A percentile compares a stretch with the other conserved stretches of the same genome.
phyloP scores from a whole-genome alignment of 2,888 invertebrate species.

The Eledone cirrhosa region DNA sequence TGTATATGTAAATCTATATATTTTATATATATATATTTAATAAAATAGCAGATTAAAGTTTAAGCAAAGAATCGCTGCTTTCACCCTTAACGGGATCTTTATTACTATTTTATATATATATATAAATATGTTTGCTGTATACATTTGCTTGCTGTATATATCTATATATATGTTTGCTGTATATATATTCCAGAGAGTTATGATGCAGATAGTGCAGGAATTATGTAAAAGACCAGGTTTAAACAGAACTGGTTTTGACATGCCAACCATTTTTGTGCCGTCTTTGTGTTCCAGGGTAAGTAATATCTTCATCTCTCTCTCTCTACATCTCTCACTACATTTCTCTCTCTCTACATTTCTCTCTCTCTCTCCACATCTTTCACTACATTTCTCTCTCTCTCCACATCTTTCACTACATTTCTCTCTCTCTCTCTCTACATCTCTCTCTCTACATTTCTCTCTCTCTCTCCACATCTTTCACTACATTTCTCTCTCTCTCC shows the following conservation, averaged over 20 bases:
- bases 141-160: too few relatives aligned
- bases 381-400: background rate
- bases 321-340: background rate
- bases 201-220: slow-evolving; percentile 74
- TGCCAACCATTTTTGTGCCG: slow-evolving; percentile 72
- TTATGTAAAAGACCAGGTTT: slow-evolving; percentile 72
- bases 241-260: slow-evolving; percentile 71
- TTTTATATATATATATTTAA: too few relatives aligned
- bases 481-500: too few relatives aligned
- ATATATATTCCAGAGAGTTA: slow-evolving; percentile 65
- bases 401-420: background rate
- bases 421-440: background rate
- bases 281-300: slow-evolving; percentile 67
- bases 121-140: too few relatives aligned
- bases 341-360: background rate
- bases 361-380: background rate
- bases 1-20: too few relatives aligned
- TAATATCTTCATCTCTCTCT: slow-evolving; percentile 11
- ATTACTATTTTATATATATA: too few relatives aligned
- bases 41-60: too few relatives aligned
- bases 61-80: too few relatives aligned
- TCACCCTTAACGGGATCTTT: too few relatives aligned
- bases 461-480: too few relatives aligned
- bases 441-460: too few relatives aligned
- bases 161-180: too few relatives aligned